Evolutionary conservation across 1,140 invertebrate species (phyloP), one percentile per base, ranked within the genome.

Genomic region (Camponotus floridanus): DNA sequence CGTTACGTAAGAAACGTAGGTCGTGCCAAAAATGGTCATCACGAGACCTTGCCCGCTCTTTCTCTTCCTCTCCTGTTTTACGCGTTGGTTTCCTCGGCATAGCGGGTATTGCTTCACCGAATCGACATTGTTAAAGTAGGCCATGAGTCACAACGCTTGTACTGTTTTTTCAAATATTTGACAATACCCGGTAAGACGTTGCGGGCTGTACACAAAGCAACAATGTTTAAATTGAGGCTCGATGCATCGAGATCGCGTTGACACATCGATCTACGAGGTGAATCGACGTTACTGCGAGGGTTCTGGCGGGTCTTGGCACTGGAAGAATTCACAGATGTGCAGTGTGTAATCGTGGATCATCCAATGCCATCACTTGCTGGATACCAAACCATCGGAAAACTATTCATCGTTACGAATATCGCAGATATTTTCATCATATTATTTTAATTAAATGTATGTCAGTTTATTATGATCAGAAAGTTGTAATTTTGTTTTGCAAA

Each of bases 281-380:
- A 67, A 86, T 76, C 76, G 59, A 59, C 59, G 62, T 64, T 31
- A 67, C n/a, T 9, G 51, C 31, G 70, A 71, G 86, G 93, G 92
- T 94, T 92, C 93, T 92, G 95, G 94, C 94, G 94, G 91, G 94
- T 95, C 94, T 95, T 95, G 94, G 94, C 94, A 95, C 94, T 95
- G 94, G 94, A 95, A 95, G 94, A 95, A 95, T 95, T 95, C 94
- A 95, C 94, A 95, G 94, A 95, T 95, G 94, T 95, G 93, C 90
- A 91, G 92, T 93, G 87, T 94, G 92, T 94, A 95, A 95, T 95
- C 95, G 95, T 95, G 95, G 95, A 95, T 95, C 94, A 95, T 95
- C 93, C 95, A 95, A 95, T 95, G 95, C 94, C 94, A 95, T 95
- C 93, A 95, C 94, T 94, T 92, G 95, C 94, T 95, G 92, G 92